Percentiles rank a stretch among this genome's conserved stretches.
These are phyloP conservation scores for Otolemur crassicaudatus DNA, from an alignment of 2,797 vertebrate genomes.

Conservation along the genomic window DNA sequence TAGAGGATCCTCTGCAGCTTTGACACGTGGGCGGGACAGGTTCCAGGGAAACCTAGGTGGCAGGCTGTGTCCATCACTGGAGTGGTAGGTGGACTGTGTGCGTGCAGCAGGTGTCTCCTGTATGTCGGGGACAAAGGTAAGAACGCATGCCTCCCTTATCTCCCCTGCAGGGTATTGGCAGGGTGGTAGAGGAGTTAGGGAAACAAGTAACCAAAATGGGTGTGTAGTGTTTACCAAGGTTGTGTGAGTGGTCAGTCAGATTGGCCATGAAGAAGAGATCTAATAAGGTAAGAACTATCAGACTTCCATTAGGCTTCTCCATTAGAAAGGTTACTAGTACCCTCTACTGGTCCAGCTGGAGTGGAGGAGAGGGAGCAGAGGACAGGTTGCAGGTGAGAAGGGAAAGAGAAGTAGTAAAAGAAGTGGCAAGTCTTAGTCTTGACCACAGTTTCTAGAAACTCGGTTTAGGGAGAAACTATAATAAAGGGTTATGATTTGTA, in stretches of 20 bases:
- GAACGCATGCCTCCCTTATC: rapidly evolving
- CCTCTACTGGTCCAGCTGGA: neutral
- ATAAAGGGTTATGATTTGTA: neutral
- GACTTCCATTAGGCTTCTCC: neutral
- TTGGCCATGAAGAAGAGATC: neutral
- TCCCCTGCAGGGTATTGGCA: neutral
- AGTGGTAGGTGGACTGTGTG: neutral
- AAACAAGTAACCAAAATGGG: too few species aligned
- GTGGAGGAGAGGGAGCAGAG: neutral
- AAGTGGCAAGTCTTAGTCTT: neutral
- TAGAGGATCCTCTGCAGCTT: rapidly evolving
- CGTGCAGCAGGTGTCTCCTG: neutral
- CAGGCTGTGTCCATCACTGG: neutral
- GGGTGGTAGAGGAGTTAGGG: neutral
- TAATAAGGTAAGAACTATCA: neutral
- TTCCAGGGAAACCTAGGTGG: neutral
- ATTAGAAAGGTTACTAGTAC: rapidly evolving
- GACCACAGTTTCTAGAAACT: neutral
- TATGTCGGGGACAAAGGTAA: neutral
- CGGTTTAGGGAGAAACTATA: neutral
- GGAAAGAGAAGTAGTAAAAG: neutral
- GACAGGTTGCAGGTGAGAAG: neutral
- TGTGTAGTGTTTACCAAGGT: rapidly evolving
- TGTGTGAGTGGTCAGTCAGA: neutral
- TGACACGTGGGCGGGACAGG: rapidly evolving